phyloP scores from a whole-genome alignment of 2,797 vertebrate species.

The Cirrhinus molitorella region DNA sequence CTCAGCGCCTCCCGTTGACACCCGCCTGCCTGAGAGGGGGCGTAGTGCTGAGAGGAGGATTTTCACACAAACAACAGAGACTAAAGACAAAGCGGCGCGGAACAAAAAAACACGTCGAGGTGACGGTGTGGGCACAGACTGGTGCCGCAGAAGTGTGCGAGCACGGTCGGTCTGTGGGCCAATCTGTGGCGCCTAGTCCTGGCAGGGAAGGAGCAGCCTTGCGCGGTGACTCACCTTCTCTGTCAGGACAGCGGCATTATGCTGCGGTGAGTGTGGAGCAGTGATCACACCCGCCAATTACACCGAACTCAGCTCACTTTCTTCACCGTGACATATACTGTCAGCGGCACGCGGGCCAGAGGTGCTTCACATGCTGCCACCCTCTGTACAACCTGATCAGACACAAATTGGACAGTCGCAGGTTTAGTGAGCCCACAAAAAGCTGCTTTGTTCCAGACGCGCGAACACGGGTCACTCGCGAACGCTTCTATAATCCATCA shows the following conservation, averaged over 20 bases:
- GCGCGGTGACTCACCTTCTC: conserved; percentile 67
- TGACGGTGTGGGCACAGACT: conserved; percentile 54
- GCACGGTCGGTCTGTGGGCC: conserved; percentile 57
- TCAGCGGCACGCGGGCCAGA: conserved; percentile 42
- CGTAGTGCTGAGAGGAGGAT: conserved; percentile 53
- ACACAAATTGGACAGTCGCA: conserved; percentile 50
- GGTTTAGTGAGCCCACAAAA: conserved; percentile 28
- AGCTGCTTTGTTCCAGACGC: conserved; percentile 30
- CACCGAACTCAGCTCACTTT: conserved; percentile 33
- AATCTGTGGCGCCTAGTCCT: conserved; percentile 57
- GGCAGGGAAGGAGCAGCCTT: conserved; percentile 57
- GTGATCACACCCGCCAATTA: conserved; percentile 51
- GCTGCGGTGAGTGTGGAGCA: conserved; percentile 56
- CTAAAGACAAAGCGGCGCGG: conserved; percentile 53
- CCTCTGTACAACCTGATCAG: conserved; percentile 16
- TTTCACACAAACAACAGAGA: conserved; percentile 64
- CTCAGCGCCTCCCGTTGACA: conserved; percentile 49
- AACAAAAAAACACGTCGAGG: conserved; percentile 60
- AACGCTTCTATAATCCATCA: conserved; percentile 25
- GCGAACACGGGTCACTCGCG: conserved; percentile 5
- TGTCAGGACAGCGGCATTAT: conserved; percentile 59
- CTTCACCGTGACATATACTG: conserved; percentile 23
- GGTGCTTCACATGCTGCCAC: conserved; percentile 24
- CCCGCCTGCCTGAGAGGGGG: conserved; percentile 45
- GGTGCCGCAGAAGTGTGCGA: conserved; percentile 62